Evolutionary conservation across 2,797 vertebrate species (phyloP).

Genomic region (Rhabdomys pumilio): DNA sequence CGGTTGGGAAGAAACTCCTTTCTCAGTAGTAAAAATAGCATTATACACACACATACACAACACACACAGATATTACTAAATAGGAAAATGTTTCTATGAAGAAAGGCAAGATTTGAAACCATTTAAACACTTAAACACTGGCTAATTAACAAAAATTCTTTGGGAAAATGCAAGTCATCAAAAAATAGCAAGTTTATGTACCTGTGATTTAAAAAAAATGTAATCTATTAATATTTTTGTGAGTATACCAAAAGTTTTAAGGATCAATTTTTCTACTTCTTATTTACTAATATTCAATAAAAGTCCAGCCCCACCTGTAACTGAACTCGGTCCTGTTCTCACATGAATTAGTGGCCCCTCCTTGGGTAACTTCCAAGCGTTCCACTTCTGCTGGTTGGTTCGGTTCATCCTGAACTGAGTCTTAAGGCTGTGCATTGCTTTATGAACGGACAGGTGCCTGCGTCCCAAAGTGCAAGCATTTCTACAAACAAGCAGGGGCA

Average conservation of each 20-base stretch:
- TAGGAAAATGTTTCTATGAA: slow-evolving; percentile 36
- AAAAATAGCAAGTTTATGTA: background rate
- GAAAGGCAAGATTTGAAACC: slow-evolving; percentile 3
- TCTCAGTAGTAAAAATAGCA: slow-evolving; percentile 55
- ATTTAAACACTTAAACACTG: slow-evolving; percentile 22
- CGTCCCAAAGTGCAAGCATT: background rate
- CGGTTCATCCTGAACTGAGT: slow-evolving; percentile 5
- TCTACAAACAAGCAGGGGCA: background rate
- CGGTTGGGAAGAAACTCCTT: background rate
- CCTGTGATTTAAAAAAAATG: background rate
- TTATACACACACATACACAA: too few relatives aligned
- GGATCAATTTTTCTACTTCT: slow-evolving; percentile 21
- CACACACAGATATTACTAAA: background rate
- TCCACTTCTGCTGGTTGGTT: slow-evolving; percentile 51
- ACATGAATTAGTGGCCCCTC: slow-evolving; percentile 64
- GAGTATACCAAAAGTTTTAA: slow-evolving; percentile 40
- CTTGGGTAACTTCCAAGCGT: slow-evolving; percentile 33
- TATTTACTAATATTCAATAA: slow-evolving; percentile 47
- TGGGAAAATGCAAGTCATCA: slow-evolving; percentile 28
- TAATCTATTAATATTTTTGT: background rate
- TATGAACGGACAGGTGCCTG: slow-evolving; percentile 15
- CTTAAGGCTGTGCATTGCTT: slow-evolving; percentile 42
- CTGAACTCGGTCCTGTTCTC: background rate
- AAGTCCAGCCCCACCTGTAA: slow-evolving; percentile 28
- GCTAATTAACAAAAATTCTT: slow-evolving; percentile 37